Conservation (phyloP, 2,888 invertebrate genomes). For the Danaus chrysippus region DNA sequence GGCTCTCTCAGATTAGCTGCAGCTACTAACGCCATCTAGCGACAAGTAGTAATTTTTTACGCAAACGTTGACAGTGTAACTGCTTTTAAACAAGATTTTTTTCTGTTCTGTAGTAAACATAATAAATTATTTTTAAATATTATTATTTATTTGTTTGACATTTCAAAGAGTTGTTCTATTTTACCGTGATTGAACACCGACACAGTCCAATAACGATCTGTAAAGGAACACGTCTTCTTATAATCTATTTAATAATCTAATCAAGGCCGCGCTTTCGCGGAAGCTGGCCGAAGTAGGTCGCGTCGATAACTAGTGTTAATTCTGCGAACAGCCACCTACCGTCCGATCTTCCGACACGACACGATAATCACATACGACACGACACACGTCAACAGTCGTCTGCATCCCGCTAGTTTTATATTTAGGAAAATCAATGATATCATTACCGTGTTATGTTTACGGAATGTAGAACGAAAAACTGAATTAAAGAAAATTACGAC, state of each 20-base stretch:
- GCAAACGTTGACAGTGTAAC: not conserved
- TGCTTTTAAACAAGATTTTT: not conserved
- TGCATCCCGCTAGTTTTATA: no score
- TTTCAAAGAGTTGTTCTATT: no score
- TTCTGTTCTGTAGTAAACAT: not conserved
- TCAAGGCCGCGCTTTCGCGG: conserved; percentile 4
- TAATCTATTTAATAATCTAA: not conserved
- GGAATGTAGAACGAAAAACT: no score
- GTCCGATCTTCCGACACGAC: not conserved
- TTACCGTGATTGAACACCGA: no score
- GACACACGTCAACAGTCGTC: no score
- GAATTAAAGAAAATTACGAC: no score
- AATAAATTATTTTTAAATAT: no score
- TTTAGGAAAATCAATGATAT: no score
- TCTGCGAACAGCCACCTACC: conserved; percentile 21
- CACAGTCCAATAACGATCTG: no score
- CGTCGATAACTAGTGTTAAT: conserved; percentile 24
- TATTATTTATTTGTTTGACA: no score
- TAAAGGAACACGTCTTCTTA: no score
- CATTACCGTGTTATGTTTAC: no score
- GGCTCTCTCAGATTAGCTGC: not conserved
- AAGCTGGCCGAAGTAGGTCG: conserved; percentile 22
- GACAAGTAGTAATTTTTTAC: conserved; percentile 57
- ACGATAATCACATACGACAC: not conserved
- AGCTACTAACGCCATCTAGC: conserved; percentile 62